These are phyloP conservation scores for Xiphias gladius DNA, from an alignment of 2,113 vertebrate genomes.

Conservation along the genomic window DNA sequence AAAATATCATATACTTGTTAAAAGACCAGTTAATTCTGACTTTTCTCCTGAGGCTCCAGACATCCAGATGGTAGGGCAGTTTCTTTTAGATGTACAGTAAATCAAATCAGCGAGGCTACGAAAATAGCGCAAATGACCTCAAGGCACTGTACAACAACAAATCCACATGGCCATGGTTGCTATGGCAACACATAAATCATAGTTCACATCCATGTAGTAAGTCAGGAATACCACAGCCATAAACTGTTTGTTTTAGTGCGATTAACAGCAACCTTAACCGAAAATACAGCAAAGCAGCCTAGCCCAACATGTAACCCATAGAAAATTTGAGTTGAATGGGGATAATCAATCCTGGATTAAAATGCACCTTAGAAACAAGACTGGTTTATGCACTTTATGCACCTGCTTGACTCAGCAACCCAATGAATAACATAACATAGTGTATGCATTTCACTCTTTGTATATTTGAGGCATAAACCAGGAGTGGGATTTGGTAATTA, in stretches of 20 bases:
- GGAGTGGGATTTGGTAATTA: neutral
- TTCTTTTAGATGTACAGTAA: neutral
- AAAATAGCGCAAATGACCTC: conserved; percentile 4
- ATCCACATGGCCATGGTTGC: neutral
- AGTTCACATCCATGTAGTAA: neutral
- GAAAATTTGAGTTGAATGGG: neutral
- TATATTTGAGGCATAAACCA: neutral
- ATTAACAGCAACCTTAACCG: neutral
- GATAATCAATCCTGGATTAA: neutral
- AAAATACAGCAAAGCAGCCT: neutral
- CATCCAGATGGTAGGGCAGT: neutral
- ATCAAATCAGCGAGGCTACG: neutral
- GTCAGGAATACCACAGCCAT: neutral
- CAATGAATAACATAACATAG: no score
- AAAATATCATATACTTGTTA: neutral
- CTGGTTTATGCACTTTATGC: neutral
- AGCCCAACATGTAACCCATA: neutral
- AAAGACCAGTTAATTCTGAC: neutral
- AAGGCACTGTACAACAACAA: conserved; percentile 9
- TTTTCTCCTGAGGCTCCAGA: neutral
- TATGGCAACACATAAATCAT: neutral
- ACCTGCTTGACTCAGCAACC: no score
- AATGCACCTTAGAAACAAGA: neutral
- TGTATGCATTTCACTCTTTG: neutral
- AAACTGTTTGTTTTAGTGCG: neutral